Evolutionary conservation across 2,888 invertebrate species (phyloP).

Genomic region (Oscheius sp.): DNA sequence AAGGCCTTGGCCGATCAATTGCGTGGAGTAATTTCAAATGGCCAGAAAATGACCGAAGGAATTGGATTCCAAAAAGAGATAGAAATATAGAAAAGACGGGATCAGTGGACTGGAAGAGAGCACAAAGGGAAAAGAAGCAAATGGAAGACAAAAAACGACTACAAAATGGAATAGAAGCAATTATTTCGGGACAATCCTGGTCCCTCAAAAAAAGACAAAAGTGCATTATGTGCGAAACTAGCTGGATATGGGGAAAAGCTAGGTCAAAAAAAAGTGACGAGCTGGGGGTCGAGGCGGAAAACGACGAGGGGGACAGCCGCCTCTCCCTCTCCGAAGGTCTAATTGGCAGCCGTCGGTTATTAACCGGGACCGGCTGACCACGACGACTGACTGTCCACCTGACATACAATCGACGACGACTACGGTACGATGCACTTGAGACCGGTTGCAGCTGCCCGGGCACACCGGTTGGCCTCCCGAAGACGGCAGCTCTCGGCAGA

Average conservation of each 20-base stretch:
- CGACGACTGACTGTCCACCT: slow-evolving; percentile 7
- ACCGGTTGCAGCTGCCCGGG: slow-evolving; percentile 23
- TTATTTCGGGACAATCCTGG: no score
- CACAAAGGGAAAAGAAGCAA: neutral
- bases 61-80: neutral
- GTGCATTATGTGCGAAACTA: neutral
- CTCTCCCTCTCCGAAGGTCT: slow-evolving; percentile 6
- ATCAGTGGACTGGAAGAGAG: no score
- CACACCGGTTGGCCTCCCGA: slow-evolving; percentile 3
- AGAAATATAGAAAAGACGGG: neutral
- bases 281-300: slow-evolving; percentile 1
- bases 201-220: no score
- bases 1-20: no score
- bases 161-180: neutral
- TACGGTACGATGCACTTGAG: slow-evolving; percentile 36
- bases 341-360: slow-evolving; percentile 32
- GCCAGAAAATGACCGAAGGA: neutral
- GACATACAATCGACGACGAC: slow-evolving; percentile 21
- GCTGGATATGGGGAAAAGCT: neutral
- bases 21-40: neutral
- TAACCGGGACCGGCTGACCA: slow-evolving; percentile 32
- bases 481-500: neutral
- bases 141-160: neutral
- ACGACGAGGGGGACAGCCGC: neutral
- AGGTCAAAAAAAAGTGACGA: neutral